phyloP scores from a whole-genome alignment of 1,140 invertebrate genomes.

The Drosophila varians region DNA sequence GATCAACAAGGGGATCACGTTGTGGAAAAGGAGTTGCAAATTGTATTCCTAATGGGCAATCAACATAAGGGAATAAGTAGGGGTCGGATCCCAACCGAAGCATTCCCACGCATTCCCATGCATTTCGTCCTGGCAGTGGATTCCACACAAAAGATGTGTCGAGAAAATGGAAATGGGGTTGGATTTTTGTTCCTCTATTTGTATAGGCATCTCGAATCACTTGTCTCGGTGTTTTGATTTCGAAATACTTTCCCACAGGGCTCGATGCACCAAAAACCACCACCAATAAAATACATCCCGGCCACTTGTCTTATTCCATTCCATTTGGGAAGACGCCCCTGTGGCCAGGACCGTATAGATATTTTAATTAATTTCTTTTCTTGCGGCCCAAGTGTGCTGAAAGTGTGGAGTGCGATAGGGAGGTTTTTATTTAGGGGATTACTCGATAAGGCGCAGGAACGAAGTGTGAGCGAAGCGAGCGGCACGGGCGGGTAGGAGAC shows the following conservation, averaged over 20 bases:
- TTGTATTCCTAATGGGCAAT: conserved; percentile 80
- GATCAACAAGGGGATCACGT: conserved; percentile 48
- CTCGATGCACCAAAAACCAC: conserved; percentile 27
- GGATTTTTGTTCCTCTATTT: conserved; percentile 35
- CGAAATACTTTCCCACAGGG: conserved; percentile 71
- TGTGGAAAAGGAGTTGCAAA: conserved; percentile 76
- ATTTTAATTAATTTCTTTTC: conserved; percentile 71
- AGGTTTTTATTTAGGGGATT: conserved; percentile 28
- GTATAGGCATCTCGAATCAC: conserved; percentile 71
- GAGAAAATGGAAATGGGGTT: conserved; percentile 12
- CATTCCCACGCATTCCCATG: conserved; percentile 72
- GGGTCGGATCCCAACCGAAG: conserved; percentile 4
- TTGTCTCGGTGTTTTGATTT: conserved; percentile 73
- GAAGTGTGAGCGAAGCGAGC: conserved; percentile 68
- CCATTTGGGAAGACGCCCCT: conserved; percentile 47
- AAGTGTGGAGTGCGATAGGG: conserved; percentile 31
- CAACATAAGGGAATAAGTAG: conserved; percentile 55
- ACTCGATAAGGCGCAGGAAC: conserved; percentile 34
- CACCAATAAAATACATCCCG: conserved; percentile 54
- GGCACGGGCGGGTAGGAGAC: conserved; percentile 16
- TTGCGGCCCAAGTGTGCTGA: conserved; percentile 35
- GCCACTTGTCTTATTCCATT: conserved; percentile 65
- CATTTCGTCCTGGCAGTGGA: conserved; percentile 64
- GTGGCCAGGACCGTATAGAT: conserved; percentile 51
- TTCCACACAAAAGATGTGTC: conserved; percentile 13